Conservation (phyloP, 2,888 invertebrate species). For the Gymnocheta viridis region DNA sequence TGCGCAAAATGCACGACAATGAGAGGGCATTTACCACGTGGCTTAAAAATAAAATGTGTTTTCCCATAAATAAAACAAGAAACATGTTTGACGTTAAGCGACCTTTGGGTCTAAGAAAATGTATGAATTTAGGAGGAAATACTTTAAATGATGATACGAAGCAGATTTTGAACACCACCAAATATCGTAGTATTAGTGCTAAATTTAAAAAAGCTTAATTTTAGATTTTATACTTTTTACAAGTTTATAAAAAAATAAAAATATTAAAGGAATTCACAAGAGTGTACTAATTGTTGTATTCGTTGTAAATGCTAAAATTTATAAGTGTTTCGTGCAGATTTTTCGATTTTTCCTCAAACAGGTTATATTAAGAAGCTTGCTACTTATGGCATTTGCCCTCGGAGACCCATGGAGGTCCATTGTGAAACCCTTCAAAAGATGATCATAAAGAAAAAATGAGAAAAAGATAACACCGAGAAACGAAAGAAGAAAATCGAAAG, state of each 20-base stretch:
- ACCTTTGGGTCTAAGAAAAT: constrained; percentile 56
- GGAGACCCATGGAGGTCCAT: too few relatives aligned
- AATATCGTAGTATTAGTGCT: constrained; percentile 68
- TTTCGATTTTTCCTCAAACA: too few relatives aligned
- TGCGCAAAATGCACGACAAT: constrained; percentile 83
- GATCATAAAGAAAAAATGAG: too few relatives aligned
- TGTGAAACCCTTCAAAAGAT: too few relatives aligned
- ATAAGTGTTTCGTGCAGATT: too few relatives aligned
- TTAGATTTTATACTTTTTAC: background rate
- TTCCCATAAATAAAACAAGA: constrained; percentile 80
- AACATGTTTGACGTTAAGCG: constrained; percentile 81
- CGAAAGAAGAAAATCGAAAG: too few relatives aligned
- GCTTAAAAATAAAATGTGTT: constrained; percentile 82
- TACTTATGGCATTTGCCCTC: too few relatives aligned
- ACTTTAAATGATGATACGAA: constrained; percentile 61
- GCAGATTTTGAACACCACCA: constrained; percentile 57
- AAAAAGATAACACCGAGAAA: too few relatives aligned
- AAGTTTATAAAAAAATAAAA: background rate
- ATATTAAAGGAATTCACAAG: background rate
- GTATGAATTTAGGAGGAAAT: constrained; percentile 45
- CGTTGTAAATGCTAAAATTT: too few relatives aligned
- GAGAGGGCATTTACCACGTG: constrained; percentile 84
- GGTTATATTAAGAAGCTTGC: too few relatives aligned
- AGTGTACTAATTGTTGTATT: too few relatives aligned
- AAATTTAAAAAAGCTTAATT: constrained; percentile 56